Conservation (phyloP, 2,888 invertebrate genomes). For the Netelia melanura region DNA sequence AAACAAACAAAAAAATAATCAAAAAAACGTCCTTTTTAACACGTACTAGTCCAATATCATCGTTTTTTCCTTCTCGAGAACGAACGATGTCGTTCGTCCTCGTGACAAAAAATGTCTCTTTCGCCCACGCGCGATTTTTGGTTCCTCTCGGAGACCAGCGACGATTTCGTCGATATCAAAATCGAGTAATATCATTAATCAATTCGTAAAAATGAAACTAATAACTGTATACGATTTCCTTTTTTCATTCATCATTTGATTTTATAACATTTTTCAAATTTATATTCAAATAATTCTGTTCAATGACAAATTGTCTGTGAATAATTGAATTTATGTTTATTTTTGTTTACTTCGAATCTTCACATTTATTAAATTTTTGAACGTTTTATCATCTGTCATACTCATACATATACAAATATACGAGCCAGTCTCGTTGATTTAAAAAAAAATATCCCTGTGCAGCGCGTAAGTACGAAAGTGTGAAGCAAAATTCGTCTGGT, state of each 20-base stretch:
- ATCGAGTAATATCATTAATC: no score
- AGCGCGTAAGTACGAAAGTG: conserved; percentile 13
- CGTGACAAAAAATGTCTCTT: background rate
- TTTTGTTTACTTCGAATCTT: background rate
- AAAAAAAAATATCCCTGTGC: conserved; percentile 48
- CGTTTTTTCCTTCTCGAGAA: conserved; percentile 12
- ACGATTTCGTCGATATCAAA: no score
- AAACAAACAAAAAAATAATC: background rate
- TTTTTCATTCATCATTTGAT: background rate
- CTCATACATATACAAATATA: background rate
- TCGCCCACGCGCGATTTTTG: background rate
- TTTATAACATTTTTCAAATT: background rate
- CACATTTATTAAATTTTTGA: background rate
- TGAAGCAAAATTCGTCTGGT: conserved; percentile 22
- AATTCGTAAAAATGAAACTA: background rate
- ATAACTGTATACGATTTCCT: background rate
- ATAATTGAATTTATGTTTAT: background rate
- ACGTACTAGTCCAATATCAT: background rate
- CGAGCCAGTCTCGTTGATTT: conserved; percentile 14
- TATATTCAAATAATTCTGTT: no score
- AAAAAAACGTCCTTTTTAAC: conserved; percentile 6
- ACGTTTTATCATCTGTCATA: background rate
- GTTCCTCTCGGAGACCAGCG: background rate
- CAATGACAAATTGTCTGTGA: background rate
- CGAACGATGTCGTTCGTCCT: conserved; percentile 26